Evolutionary conservation across 35 echinoderm and acorn worm species (phyloP).

Genomic region (Ophiothrix spiculata): DNA sequence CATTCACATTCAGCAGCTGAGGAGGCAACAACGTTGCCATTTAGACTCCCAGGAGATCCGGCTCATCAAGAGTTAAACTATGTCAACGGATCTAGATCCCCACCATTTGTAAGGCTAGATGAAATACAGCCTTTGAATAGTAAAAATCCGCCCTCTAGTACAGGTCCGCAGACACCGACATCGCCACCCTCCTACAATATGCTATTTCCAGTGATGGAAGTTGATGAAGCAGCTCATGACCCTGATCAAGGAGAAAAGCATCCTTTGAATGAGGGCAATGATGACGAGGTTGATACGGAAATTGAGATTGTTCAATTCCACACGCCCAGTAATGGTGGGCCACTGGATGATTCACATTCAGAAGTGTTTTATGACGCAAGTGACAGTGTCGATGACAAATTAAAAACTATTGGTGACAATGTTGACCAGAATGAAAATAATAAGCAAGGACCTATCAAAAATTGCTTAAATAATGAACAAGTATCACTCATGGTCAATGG

Average conservation of each 20-base stretch:
- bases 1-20: neutral
- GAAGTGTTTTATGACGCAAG: too few relatives aligned
- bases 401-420: neutral
- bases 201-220: neutral
- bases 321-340: too few relatives aligned
- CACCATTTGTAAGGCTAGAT: constrained; percentile 29
- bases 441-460: neutral
- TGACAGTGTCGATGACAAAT: neutral
- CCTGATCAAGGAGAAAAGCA: neutral
- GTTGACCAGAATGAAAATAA: neutral
- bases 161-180: neutral
- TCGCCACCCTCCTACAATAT: neutral
- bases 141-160: neutral
- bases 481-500: neutral
- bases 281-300: neutral
- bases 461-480: neutral
- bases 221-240: neutral
- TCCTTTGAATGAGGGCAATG: neutral
- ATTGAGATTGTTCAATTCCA: too few relatives aligned
- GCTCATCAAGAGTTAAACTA: neutral
- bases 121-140: constrained; percentile 30
- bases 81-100: constrained; percentile 6
- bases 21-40: neutral
- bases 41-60: constrained; percentile 1
- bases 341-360: too few relatives aligned